phyloP scores from a whole-genome alignment of 1,140 invertebrate species.

The Heliconius eleuchia region DNA sequence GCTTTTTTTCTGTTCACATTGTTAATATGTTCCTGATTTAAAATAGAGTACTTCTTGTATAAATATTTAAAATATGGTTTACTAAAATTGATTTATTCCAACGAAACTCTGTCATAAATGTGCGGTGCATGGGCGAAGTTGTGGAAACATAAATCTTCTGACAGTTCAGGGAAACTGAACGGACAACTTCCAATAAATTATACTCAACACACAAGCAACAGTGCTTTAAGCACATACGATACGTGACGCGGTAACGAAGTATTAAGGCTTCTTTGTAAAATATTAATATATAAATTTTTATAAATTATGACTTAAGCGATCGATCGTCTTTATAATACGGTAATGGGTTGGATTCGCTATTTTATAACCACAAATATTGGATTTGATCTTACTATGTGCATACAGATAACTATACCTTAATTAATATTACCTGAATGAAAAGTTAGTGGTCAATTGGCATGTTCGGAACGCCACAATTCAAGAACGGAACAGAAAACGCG shows the following conservation, averaged over 20 bases:
- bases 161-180: slow-evolving; percentile 21
- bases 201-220: slow-evolving; percentile 9
- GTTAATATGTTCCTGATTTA: neutral
- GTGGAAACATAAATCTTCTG: slow-evolving; percentile 57
- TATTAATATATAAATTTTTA: too few species aligned
- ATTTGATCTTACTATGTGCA: too few species aligned
- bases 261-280: neutral
- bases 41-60: neutral
- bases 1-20: neutral
- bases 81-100: slow-evolving; percentile 53
- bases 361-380: too few species aligned
- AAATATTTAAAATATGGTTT: slow-evolving; percentile 19
- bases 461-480: too few species aligned
- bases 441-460: too few species aligned
- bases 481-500: too few species aligned
- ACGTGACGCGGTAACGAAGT: neutral
- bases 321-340: too few species aligned
- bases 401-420: too few species aligned
- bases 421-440: too few species aligned
- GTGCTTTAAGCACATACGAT: slow-evolving; percentile 1
- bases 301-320: too few species aligned
- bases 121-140: slow-evolving; percentile 46
- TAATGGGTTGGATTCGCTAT: too few species aligned
- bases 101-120: slow-evolving; percentile 39
- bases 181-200: slow-evolving; percentile 20